Base-by-base conservation (phyloP, 2,113 vertebrate species). In the Fregata magnificens region DNA sequence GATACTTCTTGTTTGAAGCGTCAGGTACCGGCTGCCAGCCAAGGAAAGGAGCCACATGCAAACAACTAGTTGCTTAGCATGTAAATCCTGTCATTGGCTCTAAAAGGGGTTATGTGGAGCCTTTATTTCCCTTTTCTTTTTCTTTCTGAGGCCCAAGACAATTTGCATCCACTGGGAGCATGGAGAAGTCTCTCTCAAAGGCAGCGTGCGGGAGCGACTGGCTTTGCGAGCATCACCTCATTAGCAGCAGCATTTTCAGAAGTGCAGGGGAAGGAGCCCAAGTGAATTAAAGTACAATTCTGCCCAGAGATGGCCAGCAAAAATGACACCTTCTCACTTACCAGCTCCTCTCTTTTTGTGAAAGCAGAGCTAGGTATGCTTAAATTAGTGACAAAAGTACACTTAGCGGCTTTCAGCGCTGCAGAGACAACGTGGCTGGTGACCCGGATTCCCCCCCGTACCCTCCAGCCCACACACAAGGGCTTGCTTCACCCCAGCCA, bases 401-500 rank as follows among this genome's bases (percentile, higher is more conserved):
- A 14, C 80, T 67, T 52, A 36, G 38, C 0, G 0, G 20, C 38
- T 89, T 63, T 79, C 50, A 74, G n/a, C 2, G 1, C 61, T 16
- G 26, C 1, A 1, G 45, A 82, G 38, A 22, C 49, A 66, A 45
- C 0, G 3, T 0, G 1, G 34, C 11, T 7, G 0, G 45, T 85
- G 50, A 34, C 28, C 50, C 65, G 45, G 21, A 66, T 42, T 78
- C 11, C 5, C 20, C 9, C 9, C 31, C 0, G 1, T 38, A 28
- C 2, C 1, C 32, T 14, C 2, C 6, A 47, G 21, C 19, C 10
- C 2, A 0, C 24, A 38, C 21, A 63, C 16, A 55, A 14, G 47
- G 15, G 19, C 13, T 94, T 71, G 13, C 31, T 84, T 78, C 45
- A 69, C 34, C 34, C 18, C 36, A 19, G 8, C 24, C 13, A 4